Conservation (phyloP, 2,888 invertebrate species). For the Pseudococcus jackbeardsleyi region DNA sequence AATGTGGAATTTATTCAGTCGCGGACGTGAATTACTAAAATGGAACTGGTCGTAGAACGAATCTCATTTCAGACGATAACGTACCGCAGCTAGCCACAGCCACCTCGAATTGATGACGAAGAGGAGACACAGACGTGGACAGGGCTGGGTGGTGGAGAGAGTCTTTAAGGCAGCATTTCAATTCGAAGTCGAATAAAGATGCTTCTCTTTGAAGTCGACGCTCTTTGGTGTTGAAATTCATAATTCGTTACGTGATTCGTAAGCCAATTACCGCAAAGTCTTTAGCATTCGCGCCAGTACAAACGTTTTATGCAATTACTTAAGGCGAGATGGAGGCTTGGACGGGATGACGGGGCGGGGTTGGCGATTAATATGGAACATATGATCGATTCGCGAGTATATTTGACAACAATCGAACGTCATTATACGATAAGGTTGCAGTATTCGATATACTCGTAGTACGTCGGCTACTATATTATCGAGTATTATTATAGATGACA, state of each 20-base stretch:
- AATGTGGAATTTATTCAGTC: constrained; percentile 45
- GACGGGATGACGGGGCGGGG: background rate
- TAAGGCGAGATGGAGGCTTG: background rate
- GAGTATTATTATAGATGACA: constrained; percentile 33
- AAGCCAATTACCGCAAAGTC: constrained; percentile 4
- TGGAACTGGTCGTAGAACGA: constrained; percentile 41
- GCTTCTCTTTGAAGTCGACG: constrained; percentile 27
- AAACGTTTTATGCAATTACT: constrained; percentile 26
- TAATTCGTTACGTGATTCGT: constrained; percentile 40
- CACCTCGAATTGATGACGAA: background rate
- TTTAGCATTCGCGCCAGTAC: background rate
- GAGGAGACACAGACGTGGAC: background rate
- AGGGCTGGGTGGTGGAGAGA: background rate
- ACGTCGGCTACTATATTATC: background rate
- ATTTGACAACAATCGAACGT: background rate
- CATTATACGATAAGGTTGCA: background rate
- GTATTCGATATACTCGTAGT: background rate
- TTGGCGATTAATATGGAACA: background rate
- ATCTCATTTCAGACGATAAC: constrained; percentile 11
- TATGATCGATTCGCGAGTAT: background rate
- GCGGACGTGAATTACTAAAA: constrained; percentile 20
- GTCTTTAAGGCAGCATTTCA: background rate
- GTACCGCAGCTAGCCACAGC: background rate
- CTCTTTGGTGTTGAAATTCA: constrained; percentile 5
- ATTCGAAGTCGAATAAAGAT: constrained; percentile 23